phyloP scores from a whole-genome alignment of 2,113 vertebrate species.

The Oenanthe oenanthe region DNA sequence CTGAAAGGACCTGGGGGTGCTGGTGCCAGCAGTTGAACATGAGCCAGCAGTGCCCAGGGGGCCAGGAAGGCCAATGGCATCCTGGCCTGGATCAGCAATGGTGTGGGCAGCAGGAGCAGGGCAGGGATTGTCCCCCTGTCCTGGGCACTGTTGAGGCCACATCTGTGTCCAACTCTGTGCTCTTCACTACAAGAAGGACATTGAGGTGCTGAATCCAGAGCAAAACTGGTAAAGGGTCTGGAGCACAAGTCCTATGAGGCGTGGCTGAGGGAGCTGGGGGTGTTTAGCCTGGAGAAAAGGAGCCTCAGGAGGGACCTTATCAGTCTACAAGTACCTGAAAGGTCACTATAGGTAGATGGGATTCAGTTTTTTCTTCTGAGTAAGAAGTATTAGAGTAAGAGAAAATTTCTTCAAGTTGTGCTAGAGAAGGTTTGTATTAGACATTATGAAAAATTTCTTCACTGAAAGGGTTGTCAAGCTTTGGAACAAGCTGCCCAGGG shows the following conservation, averaged over 20 bases:
- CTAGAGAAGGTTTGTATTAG: neutral
- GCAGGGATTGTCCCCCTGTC: neutral
- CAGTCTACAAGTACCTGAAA: neutral
- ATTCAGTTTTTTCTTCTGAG: neutral
- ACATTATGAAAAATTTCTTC: neutral
- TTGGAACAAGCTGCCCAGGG: neutral
- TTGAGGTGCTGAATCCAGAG: neutral
- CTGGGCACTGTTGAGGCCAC: neutral
- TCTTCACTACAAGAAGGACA: neutral
- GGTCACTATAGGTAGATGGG: neutral
- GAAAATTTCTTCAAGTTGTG: neutral
- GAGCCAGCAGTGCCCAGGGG: neutral
- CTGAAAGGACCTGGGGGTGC: neutral
- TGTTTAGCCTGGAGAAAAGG: neutral
- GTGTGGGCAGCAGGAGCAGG: neutral
- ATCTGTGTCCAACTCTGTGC: accelerated
- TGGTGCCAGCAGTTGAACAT: neutral
- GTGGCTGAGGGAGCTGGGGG: neutral
- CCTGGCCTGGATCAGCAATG: neutral
- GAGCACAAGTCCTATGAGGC: neutral
- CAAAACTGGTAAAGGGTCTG: neutral
- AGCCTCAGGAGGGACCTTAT: neutral
- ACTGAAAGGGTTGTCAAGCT: neutral
- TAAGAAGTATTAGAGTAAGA: neutral
- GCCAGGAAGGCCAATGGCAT: neutral